A percentile compares a stretch with the other conserved stretches of the same genome.
Evolutionary conservation across 2,888 invertebrate genomes (phyloP).

Genomic region (Adelphocoris suturalis): DNA sequence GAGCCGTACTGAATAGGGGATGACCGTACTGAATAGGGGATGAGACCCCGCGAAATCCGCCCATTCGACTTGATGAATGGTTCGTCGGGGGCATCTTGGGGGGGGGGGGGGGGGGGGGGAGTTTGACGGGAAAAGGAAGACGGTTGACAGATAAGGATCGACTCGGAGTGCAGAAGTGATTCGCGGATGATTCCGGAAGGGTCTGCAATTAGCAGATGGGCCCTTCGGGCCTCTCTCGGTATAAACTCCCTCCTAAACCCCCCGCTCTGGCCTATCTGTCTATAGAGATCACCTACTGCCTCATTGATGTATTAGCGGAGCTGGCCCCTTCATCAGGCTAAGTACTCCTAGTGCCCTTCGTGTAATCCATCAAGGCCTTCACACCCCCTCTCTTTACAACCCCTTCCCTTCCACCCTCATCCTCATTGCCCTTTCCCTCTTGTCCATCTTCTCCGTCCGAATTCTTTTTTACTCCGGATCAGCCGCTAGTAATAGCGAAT

Average conservation of each 20-base stretch:
- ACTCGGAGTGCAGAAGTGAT: conserved; percentile 27
- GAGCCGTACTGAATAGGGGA: background rate
- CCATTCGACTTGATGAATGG: conserved; percentile 43
- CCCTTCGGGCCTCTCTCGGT: background rate
- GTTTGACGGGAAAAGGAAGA: conserved; percentile 29
- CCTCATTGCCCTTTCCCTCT: background rate
- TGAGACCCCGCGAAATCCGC: background rate
- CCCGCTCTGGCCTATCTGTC: conserved; percentile 47
- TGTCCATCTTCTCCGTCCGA: background rate
- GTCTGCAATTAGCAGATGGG: conserved; percentile 55
- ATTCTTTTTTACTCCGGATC: background rate
- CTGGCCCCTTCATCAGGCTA: conserved; percentile 56
- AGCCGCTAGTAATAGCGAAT: too few relatives aligned
- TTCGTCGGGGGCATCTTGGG: conserved; percentile 29
- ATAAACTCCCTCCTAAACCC: background rate
- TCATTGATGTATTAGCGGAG: conserved; percentile 62
- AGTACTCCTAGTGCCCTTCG: conserved; percentile 47
- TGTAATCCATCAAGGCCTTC: conserved; percentile 68
- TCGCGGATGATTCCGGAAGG: conserved; percentile 12
- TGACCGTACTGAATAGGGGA: background rate
- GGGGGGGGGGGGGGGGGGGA: too few relatives aligned
- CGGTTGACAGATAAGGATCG: conserved; percentile 49
- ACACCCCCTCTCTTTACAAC: background rate
- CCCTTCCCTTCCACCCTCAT: background rate
- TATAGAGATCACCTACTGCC: conserved; percentile 47